A percentile compares a stretch with the other conserved stretches of the same genome.
These are phyloP conservation scores for Heteromyza rotundicornis DNA, from an alignment of 2,888 invertebrate species.

Conservation along the genomic window DNA sequence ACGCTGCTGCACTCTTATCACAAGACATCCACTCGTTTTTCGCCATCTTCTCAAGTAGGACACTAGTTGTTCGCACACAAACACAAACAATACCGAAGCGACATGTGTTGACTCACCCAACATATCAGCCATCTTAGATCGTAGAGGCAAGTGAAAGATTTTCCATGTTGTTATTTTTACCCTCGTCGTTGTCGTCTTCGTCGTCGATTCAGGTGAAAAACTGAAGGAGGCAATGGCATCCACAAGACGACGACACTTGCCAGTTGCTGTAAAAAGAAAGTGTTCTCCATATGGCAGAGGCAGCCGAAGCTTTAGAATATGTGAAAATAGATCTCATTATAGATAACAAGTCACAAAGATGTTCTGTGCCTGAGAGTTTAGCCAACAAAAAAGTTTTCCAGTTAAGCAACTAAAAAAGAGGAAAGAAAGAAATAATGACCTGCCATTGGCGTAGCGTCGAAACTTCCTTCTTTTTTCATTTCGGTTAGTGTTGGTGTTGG, in stretches of 20 bases:
- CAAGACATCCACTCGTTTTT: background rate
- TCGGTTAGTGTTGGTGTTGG: background rate
- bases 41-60: background rate
- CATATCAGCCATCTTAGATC: conserved; percentile 1
- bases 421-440: background rate
- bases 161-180: background rate
- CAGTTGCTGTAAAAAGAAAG: conserved; percentile 20
- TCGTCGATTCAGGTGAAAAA: background rate
- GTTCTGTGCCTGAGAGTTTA: conserved; percentile 30
- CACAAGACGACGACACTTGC: background rate
- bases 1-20: background rate
- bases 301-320: conserved; percentile 15
- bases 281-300: conserved; percentile 24
- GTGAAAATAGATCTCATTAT: conserved; percentile 43
- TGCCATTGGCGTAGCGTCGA: no score
- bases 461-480: background rate
- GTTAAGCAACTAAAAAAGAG: background rate
- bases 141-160: background rate
- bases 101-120: conserved; percentile 6
- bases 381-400: conserved; percentile 10
- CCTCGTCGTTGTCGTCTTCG: no score
- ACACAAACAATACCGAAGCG: background rate
- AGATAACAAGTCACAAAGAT: conserved; percentile 41
- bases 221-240: background rate
- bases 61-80: background rate